Evolutionary conservation across 2,888 invertebrate genomes (phyloP), one percentile per base, ranked within the genome.

Genomic region (Catonia carolina): DNA sequence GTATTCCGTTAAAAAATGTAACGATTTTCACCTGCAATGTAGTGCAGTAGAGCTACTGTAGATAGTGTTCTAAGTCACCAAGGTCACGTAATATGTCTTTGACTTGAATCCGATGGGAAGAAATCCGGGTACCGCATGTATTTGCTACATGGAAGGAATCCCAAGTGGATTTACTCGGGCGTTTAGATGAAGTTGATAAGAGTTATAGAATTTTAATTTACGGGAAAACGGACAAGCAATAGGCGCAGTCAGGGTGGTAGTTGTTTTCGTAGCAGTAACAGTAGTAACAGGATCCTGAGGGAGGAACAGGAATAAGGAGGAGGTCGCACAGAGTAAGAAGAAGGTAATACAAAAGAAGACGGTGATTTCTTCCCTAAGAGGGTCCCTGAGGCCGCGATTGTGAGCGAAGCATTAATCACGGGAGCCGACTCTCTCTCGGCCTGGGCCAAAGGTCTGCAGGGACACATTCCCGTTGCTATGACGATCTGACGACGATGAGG

Each of bases 391-490:
- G 45, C 45, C 45, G 45, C 45, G 45, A 45, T 45, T 45, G 45
- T 23, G 23, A 45, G 45, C 22, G 45, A 27, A 45, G 45, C 45
- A 45, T 45, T 45, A 45, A 45, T 45, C 45, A 45, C 45, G 22
- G 45, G 27, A 27, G 8, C 27, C 27, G 27, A 27, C 27, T 27
- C 27, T 27, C 27, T 27, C 27, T 27, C 27, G 27, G 27, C 27
- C 27, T 45, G 45, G 45, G 45, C 45, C 42, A 22, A 27, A 22
- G 45, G 45, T 45, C 45, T 45, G 45, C 22, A 14, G 45, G 45
- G 45, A 45, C 45, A 45, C 45, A 45, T 45, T 45, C 45, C 20
- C 45, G 45, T 45, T 45, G 45, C 45, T 45, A 45, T 45, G 45
- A 45, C 45, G 45, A 45, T 22, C 23, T 45, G 45, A 45, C 45